Base-by-base conservation (phyloP, 2,888 invertebrate species). In the Dryobotodes eremita region DNA sequence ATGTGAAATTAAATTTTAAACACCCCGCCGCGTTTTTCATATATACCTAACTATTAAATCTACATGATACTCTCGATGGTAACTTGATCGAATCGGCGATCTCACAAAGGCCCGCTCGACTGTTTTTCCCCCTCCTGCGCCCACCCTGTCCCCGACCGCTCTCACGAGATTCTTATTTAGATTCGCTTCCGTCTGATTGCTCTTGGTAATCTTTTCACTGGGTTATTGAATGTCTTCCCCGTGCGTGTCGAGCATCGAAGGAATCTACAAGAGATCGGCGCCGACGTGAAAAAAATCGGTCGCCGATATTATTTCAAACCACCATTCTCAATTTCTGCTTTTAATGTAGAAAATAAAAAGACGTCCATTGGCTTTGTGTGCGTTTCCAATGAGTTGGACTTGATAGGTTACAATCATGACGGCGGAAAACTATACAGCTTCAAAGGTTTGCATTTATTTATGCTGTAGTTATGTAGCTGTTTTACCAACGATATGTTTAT, bases 121-220 rank as follows among this genome's bases (percentile, higher is more conserved):
- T 95, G 95, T 95, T 96, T 95, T 94, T 94, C 92, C 90, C 94
- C 94, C 92, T 91, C 91, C 91, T 90, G 90, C 89, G 91, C 92
- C 92, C 93, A 92, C 93, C 92, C 91, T 92, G 91, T 93, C 91
- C 92, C 94, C 94, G 93, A 93, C 94, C 95, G 95, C 95, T 95
- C 96, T 95, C 95, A 94, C 95, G 95, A 97, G 97, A 97, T 97
- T 97, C 96, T 96, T 97, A 97, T 97, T 97, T 97, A 97, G 97
- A 97, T 97, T 96, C 96, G 96, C 97, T 96, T 97, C 96, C 96
- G 96, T 96, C 96, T 97, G 97, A 97, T 97, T 96, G 96, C 97
- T 96, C 96, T 95, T 95, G 94, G 96, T 97, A 96, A 97, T 97
- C 96, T 97, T 97, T 97, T 96, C 96, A 95, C 96, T 96, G 93